These are phyloP conservation scores for Bimastos eiseni DNA, from an alignment of 2,888 invertebrate species.

Conservation along the genomic window DNA sequence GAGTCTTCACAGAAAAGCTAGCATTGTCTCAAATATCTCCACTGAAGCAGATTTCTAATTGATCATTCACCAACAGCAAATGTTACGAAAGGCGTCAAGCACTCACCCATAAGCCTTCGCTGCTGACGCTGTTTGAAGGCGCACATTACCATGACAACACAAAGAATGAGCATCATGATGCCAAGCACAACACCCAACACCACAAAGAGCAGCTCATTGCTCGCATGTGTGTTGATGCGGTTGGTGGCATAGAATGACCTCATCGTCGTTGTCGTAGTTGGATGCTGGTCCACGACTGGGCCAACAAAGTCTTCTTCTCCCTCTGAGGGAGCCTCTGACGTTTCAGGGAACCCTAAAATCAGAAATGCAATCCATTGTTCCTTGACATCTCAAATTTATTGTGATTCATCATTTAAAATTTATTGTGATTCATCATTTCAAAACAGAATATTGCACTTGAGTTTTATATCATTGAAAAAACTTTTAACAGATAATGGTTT, in stretches of 20 bases:
- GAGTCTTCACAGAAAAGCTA: neutral
- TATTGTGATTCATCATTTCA: too few relatives aligned
- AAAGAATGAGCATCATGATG: slow-evolving; percentile 55
- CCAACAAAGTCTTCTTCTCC: neutral
- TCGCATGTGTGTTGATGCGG: slow-evolving; percentile 33
- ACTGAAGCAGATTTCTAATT: neutral
- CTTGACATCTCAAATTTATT: too few relatives aligned
- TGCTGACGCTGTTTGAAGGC: slow-evolving; percentile 59
- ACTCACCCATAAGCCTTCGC: slow-evolving; percentile 47
- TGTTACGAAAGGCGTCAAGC: neutral
- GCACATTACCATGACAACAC: slow-evolving; percentile 59
- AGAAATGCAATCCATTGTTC: neutral
- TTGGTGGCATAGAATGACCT: neutral
- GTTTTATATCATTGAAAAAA: too few relatives aligned
- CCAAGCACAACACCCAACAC: slow-evolving; percentile 59
- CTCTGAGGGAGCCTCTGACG: neutral
- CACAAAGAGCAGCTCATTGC: slow-evolving; percentile 57
- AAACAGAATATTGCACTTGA: too few relatives aligned
- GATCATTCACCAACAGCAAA: neutral
- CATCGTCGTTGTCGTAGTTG: neutral
- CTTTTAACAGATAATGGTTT: too few relatives aligned
- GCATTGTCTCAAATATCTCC: neutral
- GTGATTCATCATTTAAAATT: too few relatives aligned
- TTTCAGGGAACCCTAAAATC: neutral
- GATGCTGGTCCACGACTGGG: neutral